Evolutionary conservation across 2,113 vertebrate genomes (phyloP).

Genomic region (Rhinolophus sinicus): DNA sequence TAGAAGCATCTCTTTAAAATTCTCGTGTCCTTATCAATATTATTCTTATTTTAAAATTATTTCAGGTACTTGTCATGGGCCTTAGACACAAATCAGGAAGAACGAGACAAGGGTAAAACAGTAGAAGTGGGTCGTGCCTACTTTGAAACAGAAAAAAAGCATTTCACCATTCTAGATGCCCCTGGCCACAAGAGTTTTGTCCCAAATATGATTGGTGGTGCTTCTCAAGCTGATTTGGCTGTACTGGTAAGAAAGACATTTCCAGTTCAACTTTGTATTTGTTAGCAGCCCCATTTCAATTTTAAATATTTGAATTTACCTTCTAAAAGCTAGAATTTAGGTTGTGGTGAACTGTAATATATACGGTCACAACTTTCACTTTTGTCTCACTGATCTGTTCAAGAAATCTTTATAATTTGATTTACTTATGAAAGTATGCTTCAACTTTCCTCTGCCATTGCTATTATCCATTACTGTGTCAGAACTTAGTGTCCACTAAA

Average conservation of each 20-base stretch:
- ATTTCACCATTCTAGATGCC: slow-evolving; percentile 99
- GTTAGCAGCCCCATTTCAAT: not conserved
- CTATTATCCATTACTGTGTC: not conserved
- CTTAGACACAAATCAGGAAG: slow-evolving; percentile 99
- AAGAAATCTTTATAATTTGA: not conserved
- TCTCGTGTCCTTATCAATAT: not conserved
- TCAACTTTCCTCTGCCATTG: slow-evolving; percentile 10
- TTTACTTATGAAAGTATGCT: not conserved
- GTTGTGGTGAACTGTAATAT: not conserved
- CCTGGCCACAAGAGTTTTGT: slow-evolving; percentile 99
- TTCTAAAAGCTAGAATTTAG: slow-evolving; percentile 1
- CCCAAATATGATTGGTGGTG: slow-evolving; percentile 99
- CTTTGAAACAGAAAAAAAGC: slow-evolving; percentile 99
- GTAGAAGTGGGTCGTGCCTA: slow-evolving; percentile 99
- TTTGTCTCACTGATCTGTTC: not conserved
- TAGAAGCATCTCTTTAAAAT: slow-evolving; percentile 26
- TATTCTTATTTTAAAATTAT: slow-evolving; percentile 33
- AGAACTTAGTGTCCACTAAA: not conserved
- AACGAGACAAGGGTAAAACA: slow-evolving; percentile 99
- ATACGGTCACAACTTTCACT: not conserved
- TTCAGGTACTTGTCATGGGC: slow-evolving; percentile 99
- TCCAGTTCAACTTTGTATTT: not conserved
- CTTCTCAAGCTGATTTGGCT: slow-evolving; percentile 98
- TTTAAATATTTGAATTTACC: not conserved
- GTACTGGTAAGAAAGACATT: slow-evolving; percentile 92